Evolutionary conservation across 2,113 vertebrate genomes (phyloP), one percentile per base, ranked within the genome.

Genomic region (Sylvia atricapilla): DNA sequence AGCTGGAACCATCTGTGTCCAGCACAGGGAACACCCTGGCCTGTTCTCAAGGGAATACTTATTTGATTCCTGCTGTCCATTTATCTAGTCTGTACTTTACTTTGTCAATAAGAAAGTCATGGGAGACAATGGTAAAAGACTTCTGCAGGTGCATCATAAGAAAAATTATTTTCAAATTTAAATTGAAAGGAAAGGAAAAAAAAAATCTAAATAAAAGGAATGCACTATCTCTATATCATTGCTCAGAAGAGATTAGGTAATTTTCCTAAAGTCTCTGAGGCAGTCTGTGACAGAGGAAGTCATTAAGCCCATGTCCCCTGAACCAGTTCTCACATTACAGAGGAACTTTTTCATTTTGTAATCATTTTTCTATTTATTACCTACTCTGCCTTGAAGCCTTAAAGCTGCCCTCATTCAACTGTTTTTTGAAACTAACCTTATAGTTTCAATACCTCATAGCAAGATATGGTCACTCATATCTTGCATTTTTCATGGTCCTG

Each of bases 321-420:
- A 86, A 94, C 59, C 43, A 76, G 44, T 77, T 93, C 55, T 88
- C 76, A 83, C 60, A 86, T 80, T 72, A 78, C 23, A 90, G 87
- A 94, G 49, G 56, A 88, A 91, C 39, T 52, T 92, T 94, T 94
- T 69, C 67, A 90, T 93, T 95, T 93, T 90, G 68, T 80, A 95
- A 86, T 85, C 8, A 83, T 93, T 94, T 95, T 93, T 90, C 56
- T 94, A 93, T 94, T 94, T 96, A 95, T 95, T 94, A 94, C 56
- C 15, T 83, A 50, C 53, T 88, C 72, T 90, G 68, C 82, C 88
- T 96, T 92, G 59, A 91, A 97, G 93, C 79, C 78, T 91, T 88
- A 56, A 88, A 96, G 64, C 83, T 81, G 35, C 56, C 70, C 43
- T 86, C 52, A 80, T 83, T 93, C 82, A 93, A 77, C 59, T 5